Conservation (phyloP, 2,113 vertebrate genomes). For the Nyctibius bracteatus region DNA sequence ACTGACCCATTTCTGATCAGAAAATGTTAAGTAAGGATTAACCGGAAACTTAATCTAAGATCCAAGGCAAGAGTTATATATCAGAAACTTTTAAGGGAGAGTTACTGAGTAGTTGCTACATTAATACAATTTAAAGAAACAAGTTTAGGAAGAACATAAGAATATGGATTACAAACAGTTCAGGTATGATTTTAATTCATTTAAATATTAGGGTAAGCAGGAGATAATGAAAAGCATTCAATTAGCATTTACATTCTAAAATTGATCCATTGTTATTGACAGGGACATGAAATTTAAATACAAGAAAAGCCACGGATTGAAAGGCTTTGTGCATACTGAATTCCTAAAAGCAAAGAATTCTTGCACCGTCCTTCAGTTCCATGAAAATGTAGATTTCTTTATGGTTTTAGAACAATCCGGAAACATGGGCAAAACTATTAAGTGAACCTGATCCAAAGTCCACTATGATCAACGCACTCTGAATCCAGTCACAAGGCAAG, state of each 20-base stretch:
- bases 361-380: neutral
- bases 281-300: neutral
- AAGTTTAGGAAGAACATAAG: neutral
- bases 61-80: neutral
- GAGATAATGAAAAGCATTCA: neutral
- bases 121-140: neutral
- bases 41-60: neutral
- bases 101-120: neutral
- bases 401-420: neutral
- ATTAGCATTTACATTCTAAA: neutral
- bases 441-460: neutral
- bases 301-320: neutral
- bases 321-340: neutral
- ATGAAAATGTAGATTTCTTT: neutral
- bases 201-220: neutral
- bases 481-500: neutral
- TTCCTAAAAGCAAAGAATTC: neutral
- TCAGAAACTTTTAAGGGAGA: neutral
- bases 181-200: neutral
- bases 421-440: neutral
- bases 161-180: neutral
- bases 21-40: neutral
- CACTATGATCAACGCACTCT: neutral
- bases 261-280: neutral
- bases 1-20: neutral